These are phyloP conservation scores for Oligia strigilis DNA, from an alignment of 2,888 invertebrate species.

Conservation along the genomic window DNA sequence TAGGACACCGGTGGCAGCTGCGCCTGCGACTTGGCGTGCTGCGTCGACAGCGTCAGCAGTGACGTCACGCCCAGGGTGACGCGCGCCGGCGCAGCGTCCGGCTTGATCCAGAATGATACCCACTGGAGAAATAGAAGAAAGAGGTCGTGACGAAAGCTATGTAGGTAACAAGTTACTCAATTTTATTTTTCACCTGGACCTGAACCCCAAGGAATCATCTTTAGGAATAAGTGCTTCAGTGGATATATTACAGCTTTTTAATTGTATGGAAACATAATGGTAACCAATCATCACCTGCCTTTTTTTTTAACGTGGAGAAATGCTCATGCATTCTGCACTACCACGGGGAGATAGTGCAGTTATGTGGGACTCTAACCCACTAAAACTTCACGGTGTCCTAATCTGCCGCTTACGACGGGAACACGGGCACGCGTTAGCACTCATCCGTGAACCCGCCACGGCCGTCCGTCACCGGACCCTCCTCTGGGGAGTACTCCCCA, in stretches of 20 bases:
- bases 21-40: conserved; percentile 98
- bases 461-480: too few relatives aligned
- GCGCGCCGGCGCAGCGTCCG: conserved; percentile 97
- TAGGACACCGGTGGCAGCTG: conserved; percentile 98
- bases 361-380: too few relatives aligned
- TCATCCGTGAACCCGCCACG: too few relatives aligned
- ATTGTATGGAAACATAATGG: not conserved
- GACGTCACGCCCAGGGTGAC: conserved; percentile 98
- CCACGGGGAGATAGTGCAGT: too few relatives aligned
- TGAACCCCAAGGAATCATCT: not conserved
- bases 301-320: too few relatives aligned
- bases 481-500: too few relatives aligned
- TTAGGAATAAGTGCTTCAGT: not conserved
- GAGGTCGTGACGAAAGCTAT: not conserved
- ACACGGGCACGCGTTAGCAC: too few relatives aligned
- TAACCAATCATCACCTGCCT: not conserved
- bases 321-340: too few relatives aligned
- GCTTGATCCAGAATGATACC: conserved; percentile 99
- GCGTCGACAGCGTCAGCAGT: conserved; percentile 96
- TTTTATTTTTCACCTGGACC: not conserved
- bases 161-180: not conserved
- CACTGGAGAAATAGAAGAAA: conserved; percentile 89
- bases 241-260: not conserved
- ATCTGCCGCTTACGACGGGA: too few relatives aligned
- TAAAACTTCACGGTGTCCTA: too few relatives aligned